Evolutionary conservation across 2,797 vertebrate species (phyloP).

Genomic region (Karalla daura): DNA sequence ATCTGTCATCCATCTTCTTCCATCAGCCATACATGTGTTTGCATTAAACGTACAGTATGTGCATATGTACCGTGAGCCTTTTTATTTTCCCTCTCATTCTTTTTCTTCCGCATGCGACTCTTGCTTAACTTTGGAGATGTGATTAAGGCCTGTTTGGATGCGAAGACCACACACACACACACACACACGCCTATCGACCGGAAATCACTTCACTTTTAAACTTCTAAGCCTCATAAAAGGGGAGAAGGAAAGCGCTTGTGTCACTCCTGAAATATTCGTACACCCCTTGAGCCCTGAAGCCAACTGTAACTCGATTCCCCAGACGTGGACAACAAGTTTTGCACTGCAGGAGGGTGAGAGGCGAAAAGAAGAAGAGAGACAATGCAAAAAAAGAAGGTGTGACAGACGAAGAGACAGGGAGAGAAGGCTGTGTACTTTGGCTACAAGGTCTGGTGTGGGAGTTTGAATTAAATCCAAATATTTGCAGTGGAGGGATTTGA

Average conservation of each 20-base stretch:
- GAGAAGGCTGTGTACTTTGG: constrained; percentile 70
- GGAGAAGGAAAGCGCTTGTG: constrained; percentile 48
- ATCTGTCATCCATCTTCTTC: neutral
- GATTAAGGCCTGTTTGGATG: constrained; percentile 21
- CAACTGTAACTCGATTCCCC: constrained; percentile 71
- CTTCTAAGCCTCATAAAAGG: constrained; percentile 38
- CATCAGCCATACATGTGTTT: neutral
- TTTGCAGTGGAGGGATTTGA: constrained; percentile 57
- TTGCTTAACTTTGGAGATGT: constrained; percentile 1
- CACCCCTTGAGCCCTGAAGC: constrained; percentile 53
- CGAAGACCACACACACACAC: neutral
- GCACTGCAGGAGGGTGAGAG: constrained; percentile 43
- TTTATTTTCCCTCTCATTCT: no score
- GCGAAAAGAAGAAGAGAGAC: constrained; percentile 3
- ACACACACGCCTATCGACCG: constrained; percentile 11
- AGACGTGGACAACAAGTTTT: constrained; percentile 58
- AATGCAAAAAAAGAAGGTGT: constrained; percentile 4
- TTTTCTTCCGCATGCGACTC: constrained; percentile 1
- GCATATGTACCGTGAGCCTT: constrained; percentile 1
- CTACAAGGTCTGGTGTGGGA: constrained; percentile 42
- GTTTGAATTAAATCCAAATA: constrained; percentile 69
- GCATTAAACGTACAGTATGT: neutral
- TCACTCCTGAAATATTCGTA: constrained; percentile 65
- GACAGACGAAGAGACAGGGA: constrained; percentile 19
- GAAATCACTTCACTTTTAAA: constrained; percentile 39